A percentile compares a stretch with the other conserved stretches of the same genome.
phyloP scores from a whole-genome alignment of 2,113 vertebrate species.

The Gymnobelideus leadbeateri region DNA sequence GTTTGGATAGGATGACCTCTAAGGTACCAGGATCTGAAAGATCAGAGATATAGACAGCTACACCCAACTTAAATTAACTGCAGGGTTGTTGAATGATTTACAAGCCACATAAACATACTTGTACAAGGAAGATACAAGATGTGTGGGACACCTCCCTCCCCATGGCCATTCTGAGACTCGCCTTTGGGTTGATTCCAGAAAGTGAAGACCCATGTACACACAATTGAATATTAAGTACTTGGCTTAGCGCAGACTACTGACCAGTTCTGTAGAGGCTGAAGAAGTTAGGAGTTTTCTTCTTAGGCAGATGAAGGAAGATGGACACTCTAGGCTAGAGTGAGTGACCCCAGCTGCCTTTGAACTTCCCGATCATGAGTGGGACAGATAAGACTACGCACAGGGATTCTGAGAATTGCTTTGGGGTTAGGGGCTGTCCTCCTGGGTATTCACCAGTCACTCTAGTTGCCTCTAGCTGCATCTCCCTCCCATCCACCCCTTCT shows the following conservation, averaged over 20 bases:
- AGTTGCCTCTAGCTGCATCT: background rate
- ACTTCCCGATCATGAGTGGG: background rate
- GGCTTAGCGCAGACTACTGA: background rate
- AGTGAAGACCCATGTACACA: background rate
- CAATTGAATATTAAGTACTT: background rate
- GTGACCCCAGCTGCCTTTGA: background rate
- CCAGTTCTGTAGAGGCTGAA: background rate
- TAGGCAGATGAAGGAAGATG: background rate
- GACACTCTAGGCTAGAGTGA: background rate
- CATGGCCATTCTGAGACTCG: too few relatives aligned
- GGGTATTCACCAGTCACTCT: too few relatives aligned
- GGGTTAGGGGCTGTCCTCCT: background rate
- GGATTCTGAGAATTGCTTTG: background rate
- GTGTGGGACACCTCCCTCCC: background rate
- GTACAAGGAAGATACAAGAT: background rate
- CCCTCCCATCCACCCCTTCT: background rate
- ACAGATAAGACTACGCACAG: background rate
- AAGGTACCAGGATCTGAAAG: background rate
- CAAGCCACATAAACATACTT: background rate
- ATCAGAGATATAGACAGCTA: background rate
- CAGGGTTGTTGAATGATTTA: background rate
- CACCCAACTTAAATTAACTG: background rate
- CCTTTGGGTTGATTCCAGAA: background rate
- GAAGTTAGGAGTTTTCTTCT: too few relatives aligned
- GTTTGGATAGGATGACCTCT: too few relatives aligned